These are phyloP conservation scores for Hydrozoanthus gracilis DNA, from an alignment of 92 coral and sea anemone genomes.

Conservation along the genomic window DNA sequence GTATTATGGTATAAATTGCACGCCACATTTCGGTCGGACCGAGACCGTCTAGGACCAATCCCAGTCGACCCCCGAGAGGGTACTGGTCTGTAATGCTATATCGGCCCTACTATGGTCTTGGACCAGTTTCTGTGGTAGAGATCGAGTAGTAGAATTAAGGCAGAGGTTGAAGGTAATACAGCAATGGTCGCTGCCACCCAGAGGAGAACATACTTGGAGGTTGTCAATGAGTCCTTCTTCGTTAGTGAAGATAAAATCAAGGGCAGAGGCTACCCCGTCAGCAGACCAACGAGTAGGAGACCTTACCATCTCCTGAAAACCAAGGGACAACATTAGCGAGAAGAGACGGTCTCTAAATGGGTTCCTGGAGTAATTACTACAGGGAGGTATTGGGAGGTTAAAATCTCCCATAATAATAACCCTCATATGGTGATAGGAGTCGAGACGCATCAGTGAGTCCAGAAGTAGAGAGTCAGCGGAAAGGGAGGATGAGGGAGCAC, in stretches of 20 bases:
- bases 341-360: accelerated
- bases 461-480: accelerated
- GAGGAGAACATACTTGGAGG: accelerated
- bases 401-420: neutral
- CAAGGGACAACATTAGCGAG: accelerated
- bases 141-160: neutral
- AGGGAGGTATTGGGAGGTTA: neutral
- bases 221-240: neutral
- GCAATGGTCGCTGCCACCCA: neutral
- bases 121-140: neutral
- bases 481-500: neutral
- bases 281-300: neutral
- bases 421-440: neutral
- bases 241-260: neutral
- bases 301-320: neutral
- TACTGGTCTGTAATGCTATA: neutral
- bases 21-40: neutral
- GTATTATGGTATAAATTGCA: neutral
- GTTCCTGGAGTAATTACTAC: accelerated
- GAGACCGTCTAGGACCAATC: too few relatives aligned
- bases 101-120: neutral
- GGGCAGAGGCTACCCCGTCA: accelerated
- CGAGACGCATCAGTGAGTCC: accelerated
- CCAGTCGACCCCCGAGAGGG: too few relatives aligned
- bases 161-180: neutral